These are phyloP conservation scores for Zeus faber DNA, from an alignment of 2,113 vertebrate species.

Conservation along the genomic window DNA sequence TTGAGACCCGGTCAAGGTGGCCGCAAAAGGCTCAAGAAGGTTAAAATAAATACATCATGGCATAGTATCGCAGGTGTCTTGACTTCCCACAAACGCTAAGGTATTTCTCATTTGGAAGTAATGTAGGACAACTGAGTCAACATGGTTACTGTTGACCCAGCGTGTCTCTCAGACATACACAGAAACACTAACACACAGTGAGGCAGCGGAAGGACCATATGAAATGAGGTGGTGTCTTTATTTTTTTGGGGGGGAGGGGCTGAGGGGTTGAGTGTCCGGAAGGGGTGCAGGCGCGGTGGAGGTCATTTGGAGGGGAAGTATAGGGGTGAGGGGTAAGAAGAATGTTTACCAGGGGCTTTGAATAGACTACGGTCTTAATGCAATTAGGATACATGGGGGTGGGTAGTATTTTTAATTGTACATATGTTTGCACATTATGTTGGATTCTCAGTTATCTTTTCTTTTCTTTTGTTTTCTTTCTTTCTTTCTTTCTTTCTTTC, in stretches of 20 bases:
- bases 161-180: slow-evolving; percentile 11
- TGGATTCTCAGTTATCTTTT: not conserved
- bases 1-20: no score
- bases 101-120: slow-evolving; percentile 76
- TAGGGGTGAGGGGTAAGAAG: slow-evolving; percentile 59
- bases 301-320: slow-evolving; percentile 46
- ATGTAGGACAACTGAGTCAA: slow-evolving; percentile 89
- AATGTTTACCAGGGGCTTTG: slow-evolving; percentile 58
- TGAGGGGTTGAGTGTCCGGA: slow-evolving; percentile 42
- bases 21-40: no score
- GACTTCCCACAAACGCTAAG: no score
- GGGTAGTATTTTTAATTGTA: not conserved
- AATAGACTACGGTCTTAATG: slow-evolving; percentile 64
- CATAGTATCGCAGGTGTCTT: slow-evolving; percentile 45
- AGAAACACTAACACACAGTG: slow-evolving; percentile 23
- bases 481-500: not conserved
- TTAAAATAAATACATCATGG: slow-evolving; percentile 34
- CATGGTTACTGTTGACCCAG: slow-evolving; percentile 63
- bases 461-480: not conserved
- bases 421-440: not conserved
- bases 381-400: slow-evolving; percentile 62
- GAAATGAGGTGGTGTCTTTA: slow-evolving; percentile 68
- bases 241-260: no score
- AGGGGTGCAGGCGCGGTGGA: slow-evolving; percentile 59
- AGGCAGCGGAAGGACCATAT: slow-evolving; percentile 38